Conservation (phyloP, 1,140 invertebrate genomes). For the Pogonomyrmex barbatus region DNA sequence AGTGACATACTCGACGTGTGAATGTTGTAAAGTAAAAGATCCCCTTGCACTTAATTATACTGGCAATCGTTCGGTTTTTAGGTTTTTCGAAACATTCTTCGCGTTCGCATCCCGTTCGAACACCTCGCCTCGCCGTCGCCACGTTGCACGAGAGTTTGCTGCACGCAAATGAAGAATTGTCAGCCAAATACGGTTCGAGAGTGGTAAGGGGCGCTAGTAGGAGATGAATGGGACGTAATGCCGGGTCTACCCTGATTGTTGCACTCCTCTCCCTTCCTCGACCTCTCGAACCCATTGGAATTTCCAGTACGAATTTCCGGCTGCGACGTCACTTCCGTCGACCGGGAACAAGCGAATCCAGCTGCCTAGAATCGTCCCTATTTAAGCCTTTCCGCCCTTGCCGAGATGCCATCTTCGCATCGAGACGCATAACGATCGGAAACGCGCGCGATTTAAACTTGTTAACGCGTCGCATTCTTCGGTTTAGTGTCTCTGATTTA, state of each 20-base stretch:
- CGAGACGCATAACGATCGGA: conserved; percentile 45
- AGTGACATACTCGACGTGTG: background rate
- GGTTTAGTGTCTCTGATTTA: background rate
- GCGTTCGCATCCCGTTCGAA: conserved; percentile 75
- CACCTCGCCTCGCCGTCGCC: conserved; percentile 76
- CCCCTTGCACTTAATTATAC: background rate
- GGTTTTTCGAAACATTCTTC: conserved; percentile 24
- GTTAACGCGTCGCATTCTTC: background rate
- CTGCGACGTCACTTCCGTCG: conserved; percentile 83
- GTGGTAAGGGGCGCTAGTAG: conserved; percentile 75
- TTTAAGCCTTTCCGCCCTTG: conserved; percentile 52
- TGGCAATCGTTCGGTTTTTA: background rate
- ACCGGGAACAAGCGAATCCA: conserved; percentile 79
- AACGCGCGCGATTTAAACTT: conserved; percentile 59
- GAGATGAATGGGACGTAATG: conserved; percentile 86
- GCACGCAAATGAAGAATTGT: conserved; percentile 86
- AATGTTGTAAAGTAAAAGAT: background rate
- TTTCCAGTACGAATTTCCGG: conserved; percentile 84
- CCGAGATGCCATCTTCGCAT: conserved; percentile 52
- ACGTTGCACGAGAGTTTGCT: conserved; percentile 79
- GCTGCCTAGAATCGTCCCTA: conserved; percentile 58
- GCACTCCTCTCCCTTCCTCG: conserved; percentile 78
- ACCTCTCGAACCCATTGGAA: conserved; percentile 82
- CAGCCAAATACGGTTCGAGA: conserved; percentile 81
- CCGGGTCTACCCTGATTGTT: conserved; percentile 85